Percentiles rank a stretch among this genome's conserved stretches.
phyloP scores from a whole-genome alignment of 2,888 invertebrate species.

The Rhyacophila evoluta region DNA sequence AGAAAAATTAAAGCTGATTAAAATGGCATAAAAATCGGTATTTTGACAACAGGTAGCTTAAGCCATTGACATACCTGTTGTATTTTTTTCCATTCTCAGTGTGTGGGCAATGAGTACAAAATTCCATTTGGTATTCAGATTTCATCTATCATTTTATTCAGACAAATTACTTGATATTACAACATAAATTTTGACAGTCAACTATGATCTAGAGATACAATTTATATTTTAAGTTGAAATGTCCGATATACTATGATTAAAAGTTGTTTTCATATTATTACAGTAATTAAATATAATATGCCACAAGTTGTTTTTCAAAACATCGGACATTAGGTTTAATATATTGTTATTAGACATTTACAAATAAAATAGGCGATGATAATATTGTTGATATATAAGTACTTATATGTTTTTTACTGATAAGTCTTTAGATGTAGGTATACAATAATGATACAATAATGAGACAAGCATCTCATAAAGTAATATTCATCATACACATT shows the following conservation, averaged over 20 bases:
- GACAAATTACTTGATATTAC: conserved; percentile 52
- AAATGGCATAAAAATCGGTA: too few species aligned
- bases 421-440: conserved; percentile 37
- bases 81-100: too few species aligned
- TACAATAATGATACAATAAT: conserved; percentile 27
- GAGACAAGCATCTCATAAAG: conserved; percentile 21
- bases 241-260: conserved; percentile 47
- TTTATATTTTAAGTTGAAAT: conserved; percentile 43
- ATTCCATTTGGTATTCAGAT: conserved; percentile 33
- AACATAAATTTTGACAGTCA: conserved; percentile 54
- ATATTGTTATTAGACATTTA: conserved; percentile 49
- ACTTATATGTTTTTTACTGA: conserved; percentile 29
- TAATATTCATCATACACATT: conserved; percentile 60
- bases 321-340: conserved; percentile 46
- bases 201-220: conserved; percentile 52
- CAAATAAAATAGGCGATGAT: conserved; percentile 45
- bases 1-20: too few species aligned
- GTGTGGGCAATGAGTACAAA: too few species aligned
- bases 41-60: too few species aligned
- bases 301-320: conserved; percentile 48
- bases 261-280: conserved; percentile 53
- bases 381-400: conserved; percentile 42
- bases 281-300: conserved; percentile 31
- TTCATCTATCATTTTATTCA: conserved; percentile 54
- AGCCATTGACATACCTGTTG: too few species aligned